These are phyloP conservation scores for Grapholita molesta DNA, from an alignment of 1,140 invertebrate species.

Conservation along the genomic window DNA sequence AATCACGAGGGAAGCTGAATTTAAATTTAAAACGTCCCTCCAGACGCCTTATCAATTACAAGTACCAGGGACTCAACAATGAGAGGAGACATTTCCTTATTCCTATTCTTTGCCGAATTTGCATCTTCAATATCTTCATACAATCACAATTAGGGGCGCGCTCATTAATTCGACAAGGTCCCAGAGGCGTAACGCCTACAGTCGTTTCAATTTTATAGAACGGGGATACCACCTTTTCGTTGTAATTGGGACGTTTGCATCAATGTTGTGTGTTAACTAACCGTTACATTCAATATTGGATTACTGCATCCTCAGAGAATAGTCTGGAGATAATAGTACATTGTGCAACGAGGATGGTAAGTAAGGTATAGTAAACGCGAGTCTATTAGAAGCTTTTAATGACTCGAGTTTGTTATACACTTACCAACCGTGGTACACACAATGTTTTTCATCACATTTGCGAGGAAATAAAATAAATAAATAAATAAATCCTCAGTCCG, in stretches of 20 bases:
- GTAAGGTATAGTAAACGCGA: too few relatives aligned
- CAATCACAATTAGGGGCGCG: slow-evolving; percentile 64
- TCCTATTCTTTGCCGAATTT: slow-evolving; percentile 57
- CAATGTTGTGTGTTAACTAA: slow-evolving; percentile 50
- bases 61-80: slow-evolving; percentile 57
- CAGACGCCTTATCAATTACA: slow-evolving; percentile 64
- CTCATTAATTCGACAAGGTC: slow-evolving; percentile 55
- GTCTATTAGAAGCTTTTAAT: too few relatives aligned
- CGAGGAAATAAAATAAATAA: too few relatives aligned
- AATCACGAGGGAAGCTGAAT: slow-evolving; percentile 33
- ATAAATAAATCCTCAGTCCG: too few relatives aligned
- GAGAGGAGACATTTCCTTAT: slow-evolving; percentile 38
- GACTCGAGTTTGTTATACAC: too few relatives aligned
- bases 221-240: slow-evolving; percentile 43
- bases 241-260: slow-evolving; percentile 56
- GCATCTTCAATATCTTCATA: slow-evolving; percentile 69
- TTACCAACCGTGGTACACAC: too few relatives aligned
- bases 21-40: slow-evolving; percentile 59
- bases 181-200: slow-evolving; percentile 30
- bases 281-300: slow-evolving; percentile 45
- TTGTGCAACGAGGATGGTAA: too few relatives aligned
- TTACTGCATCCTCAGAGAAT: slow-evolving; percentile 21
- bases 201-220: slow-evolving; percentile 45
- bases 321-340: too few relatives aligned
- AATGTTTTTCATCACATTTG: too few relatives aligned